Conservation (phyloP, 2,888 invertebrate genomes). For the Strigamia transsilvanica region DNA sequence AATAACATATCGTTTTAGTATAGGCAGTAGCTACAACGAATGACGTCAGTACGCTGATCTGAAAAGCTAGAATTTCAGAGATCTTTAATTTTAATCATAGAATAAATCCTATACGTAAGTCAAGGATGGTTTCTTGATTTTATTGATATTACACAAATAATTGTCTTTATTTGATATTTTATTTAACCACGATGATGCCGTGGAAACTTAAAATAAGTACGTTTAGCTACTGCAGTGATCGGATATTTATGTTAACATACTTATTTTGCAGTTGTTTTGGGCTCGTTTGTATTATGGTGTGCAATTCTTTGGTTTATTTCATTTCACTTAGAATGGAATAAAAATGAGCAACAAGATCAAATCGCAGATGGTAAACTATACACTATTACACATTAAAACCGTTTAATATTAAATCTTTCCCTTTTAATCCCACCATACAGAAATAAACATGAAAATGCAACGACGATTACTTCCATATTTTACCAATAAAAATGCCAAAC, state of each 20-base stretch:
- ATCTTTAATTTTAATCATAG: not conserved
- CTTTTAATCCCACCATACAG: not conserved
- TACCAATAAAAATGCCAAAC: not conserved
- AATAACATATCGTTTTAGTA: not conserved
- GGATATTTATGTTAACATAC: not conserved
- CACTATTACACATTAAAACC: not conserved
- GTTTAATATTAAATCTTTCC: not conserved
- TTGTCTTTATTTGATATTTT: not conserved
- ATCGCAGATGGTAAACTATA: not conserved
- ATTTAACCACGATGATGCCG: not conserved
- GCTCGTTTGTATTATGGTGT: not conserved
- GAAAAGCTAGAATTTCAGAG: not conserved
- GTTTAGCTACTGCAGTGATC: not conserved
- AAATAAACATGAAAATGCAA: not conserved
- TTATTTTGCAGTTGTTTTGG: constrained; percentile 16
- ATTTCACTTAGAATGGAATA: not conserved
- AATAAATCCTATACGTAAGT: not conserved
- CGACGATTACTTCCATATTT: constrained; percentile 15
- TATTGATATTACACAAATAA: not conserved
- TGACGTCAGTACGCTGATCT: not conserved
- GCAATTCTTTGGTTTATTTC: not conserved
- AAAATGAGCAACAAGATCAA: not conserved
- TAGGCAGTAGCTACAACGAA: not conserved
- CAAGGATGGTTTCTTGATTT: not conserved
- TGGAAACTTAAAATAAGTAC: constrained; percentile 36